Conservation (phyloP, 1,140 invertebrate species). For the Philotrypesis tridentata region DNA sequence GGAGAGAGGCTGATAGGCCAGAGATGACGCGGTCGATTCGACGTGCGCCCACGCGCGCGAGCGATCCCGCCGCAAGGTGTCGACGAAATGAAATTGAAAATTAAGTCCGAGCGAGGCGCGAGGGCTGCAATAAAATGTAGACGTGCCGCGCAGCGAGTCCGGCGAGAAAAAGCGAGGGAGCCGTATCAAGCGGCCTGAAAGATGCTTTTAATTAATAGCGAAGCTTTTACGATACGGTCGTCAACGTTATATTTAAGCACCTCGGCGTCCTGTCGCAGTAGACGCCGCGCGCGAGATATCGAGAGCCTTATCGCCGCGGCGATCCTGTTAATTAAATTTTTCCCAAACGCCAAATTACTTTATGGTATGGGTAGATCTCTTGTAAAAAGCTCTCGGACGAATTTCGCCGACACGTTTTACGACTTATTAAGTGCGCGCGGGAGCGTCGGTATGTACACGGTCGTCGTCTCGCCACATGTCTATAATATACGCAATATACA, state of each 20-base stretch:
- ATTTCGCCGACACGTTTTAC: neutral
- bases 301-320: neutral
- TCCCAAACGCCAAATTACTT: neutral
- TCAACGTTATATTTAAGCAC: constrained; percentile 41
- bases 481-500: too few relatives aligned
- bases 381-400: neutral
- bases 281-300: neutral
- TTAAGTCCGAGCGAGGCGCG: constrained; percentile 56
- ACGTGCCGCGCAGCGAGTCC: constrained; percentile 42
- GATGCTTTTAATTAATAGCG: constrained; percentile 56
- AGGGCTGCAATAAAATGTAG: constrained; percentile 53
- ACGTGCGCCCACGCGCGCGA: neutral
- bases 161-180: constrained; percentile 47
- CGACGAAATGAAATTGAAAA: constrained; percentile 49
- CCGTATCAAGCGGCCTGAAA: constrained; percentile 49
- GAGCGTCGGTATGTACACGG: too few relatives aligned
- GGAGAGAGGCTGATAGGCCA: constrained; percentile 18
- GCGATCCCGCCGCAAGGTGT: neutral
- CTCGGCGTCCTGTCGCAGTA: neutral
- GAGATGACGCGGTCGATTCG: constrained; percentile 30
- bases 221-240: constrained; percentile 58
- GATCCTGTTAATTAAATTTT: constrained; percentile 32
- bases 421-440: neutral
- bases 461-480: too few relatives aligned
- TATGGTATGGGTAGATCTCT: neutral